These are phyloP conservation scores for Metacarcinus magister DNA, from an alignment of 2,888 invertebrate genomes.

Conservation along the genomic window DNA sequence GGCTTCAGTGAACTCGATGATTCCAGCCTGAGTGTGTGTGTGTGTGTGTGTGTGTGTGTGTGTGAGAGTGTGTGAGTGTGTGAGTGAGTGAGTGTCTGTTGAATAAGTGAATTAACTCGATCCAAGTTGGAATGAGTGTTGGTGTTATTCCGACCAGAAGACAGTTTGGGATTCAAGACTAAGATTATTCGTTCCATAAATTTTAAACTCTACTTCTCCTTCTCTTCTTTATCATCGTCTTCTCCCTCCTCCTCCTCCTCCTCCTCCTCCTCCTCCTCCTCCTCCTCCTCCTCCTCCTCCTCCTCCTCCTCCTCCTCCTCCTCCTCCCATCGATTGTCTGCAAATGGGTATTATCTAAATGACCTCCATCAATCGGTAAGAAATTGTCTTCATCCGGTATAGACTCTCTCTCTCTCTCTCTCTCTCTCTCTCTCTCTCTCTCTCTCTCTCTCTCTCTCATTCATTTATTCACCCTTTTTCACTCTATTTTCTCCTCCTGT, in stretches of 20 bases:
- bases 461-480: neutral
- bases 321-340: neutral
- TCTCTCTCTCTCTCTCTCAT: slow-evolving; percentile 51
- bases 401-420: slow-evolving; percentile 48
- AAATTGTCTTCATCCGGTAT: neutral
- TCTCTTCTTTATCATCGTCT: neutral
- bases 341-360: neutral
- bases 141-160: neutral
- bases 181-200: neutral
- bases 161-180: neutral
- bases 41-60: too few species aligned
- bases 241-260: neutral
- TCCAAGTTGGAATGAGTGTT: neutral
- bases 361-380: neutral
- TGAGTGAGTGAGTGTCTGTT: neutral
- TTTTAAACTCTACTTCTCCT: neutral
- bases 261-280: too few species aligned
- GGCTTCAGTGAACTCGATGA: too few species aligned
- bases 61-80: too few species aligned
- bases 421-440: slow-evolving; percentile 57
- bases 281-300: neutral
- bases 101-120: neutral
- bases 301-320: neutral
- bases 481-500: neutral
- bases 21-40: too few species aligned